A percentile compares a stretch with the other conserved stretches of the same genome.
These are phyloP conservation scores for Cinara cedri DNA, from an alignment of 2,888 invertebrate genomes.

Conservation along the genomic window DNA sequence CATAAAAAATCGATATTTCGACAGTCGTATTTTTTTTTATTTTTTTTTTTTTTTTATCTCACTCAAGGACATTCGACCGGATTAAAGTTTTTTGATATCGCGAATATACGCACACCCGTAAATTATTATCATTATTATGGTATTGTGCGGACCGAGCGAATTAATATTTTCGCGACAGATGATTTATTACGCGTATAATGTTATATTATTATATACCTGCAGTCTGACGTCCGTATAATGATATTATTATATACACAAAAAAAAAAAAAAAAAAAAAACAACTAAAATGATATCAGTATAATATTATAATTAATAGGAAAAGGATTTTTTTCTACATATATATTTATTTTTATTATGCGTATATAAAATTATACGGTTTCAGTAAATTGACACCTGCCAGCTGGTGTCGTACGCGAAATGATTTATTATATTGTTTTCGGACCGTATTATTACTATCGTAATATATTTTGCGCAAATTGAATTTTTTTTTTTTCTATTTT, in stretches of 20 bases:
- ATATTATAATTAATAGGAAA: constrained; percentile 14
- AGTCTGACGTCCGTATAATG: no score
- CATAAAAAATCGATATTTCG: no score
- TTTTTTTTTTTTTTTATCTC: not conserved
- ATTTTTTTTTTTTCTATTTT: not conserved
- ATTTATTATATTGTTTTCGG: not conserved
- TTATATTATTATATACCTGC: not conserved
- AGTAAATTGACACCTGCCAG: constrained; percentile 9
- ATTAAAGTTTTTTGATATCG: no score
- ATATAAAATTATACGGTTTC: not conserved
- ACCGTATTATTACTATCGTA: no score
- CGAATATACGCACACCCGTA: no score
- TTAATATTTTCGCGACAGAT: not conserved
- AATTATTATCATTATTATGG: no score
- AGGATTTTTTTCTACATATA: not conserved
- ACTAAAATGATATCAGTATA: not conserved
- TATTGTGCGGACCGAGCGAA: no score
- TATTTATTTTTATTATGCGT: not conserved
- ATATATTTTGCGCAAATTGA: not conserved
- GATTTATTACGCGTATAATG: not conserved
- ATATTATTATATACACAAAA: no score
- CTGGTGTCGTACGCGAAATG: not conserved
- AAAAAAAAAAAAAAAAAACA: no score
- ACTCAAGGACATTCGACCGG: not conserved
- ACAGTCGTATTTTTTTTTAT: not conserved